These are phyloP conservation scores for Melanerpes aurifrons DNA, from an alignment of 2,113 vertebrate genomes.

Conservation along the genomic window DNA sequence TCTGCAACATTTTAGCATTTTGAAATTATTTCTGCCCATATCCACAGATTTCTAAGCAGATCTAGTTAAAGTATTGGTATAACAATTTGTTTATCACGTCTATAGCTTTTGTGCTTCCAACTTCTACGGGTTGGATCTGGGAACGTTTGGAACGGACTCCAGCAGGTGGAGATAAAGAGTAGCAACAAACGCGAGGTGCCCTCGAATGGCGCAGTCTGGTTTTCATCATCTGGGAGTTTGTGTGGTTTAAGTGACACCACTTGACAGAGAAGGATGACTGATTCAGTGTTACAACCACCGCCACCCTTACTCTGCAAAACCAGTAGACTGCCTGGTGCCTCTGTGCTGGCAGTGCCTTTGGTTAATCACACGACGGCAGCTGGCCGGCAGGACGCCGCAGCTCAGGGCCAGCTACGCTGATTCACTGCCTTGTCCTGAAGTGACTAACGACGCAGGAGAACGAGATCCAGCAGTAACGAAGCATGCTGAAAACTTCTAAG, in stretches of 20 bases:
- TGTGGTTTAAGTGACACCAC: slow-evolving; percentile 23
- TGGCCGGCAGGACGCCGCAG: background rate
- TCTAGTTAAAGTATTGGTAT: background rate
- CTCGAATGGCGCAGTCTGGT: background rate
- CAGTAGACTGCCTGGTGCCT: slow-evolving; percentile 60
- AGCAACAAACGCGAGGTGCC: background rate
- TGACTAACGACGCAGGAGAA: background rate
- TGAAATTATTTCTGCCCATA: background rate
- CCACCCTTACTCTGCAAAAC: slow-evolving; percentile 32
- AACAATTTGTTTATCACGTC: background rate
- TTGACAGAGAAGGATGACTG: slow-evolving; percentile 45
- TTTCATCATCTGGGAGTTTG: slow-evolving; percentile 47
- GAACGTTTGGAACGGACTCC: background rate
- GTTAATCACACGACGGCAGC: background rate
- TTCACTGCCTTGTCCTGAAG: background rate
- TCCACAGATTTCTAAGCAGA: background rate
- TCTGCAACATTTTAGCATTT: background rate
- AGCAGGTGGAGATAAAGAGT: slow-evolving; percentile 67
- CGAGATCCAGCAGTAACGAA: background rate
- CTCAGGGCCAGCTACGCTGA: background rate
- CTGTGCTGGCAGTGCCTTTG: slow-evolving; percentile 14
- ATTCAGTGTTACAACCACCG: slow-evolving; percentile 22
- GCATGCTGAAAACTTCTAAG: background rate
- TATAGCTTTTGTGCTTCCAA: background rate
- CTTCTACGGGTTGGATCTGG: background rate